These are phyloP conservation scores for Allobates femoralis DNA, from an alignment of 2,797 vertebrate species.

Conservation along the genomic window DNA sequence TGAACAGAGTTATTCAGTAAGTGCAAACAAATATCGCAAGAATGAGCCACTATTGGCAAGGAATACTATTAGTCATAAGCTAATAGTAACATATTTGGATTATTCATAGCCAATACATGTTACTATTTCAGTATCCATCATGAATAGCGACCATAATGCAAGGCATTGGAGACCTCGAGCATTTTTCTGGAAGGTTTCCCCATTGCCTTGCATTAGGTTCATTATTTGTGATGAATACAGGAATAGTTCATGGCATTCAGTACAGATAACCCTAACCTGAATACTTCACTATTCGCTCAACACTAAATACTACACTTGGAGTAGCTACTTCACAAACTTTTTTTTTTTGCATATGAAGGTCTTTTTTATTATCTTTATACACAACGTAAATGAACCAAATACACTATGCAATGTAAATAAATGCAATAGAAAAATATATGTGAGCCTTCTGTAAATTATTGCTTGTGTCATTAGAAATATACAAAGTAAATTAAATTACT, in stretches of 20 bases:
- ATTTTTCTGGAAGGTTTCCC: no score
- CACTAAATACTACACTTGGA: neutral
- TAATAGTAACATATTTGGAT: no score
- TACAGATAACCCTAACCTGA: no score
- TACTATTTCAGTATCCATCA: no score
- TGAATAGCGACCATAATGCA: no score
- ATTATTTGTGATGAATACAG: no score
- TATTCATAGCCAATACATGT: no score
- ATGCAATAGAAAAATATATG: slow-evolving; percentile 76
- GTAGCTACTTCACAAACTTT: neutral
- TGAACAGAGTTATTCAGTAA: neutral
- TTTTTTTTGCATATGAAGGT: slow-evolving; percentile 25
- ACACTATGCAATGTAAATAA: slow-evolving; percentile 60
- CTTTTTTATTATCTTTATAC: slow-evolving; percentile 32
- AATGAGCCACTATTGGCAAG: neutral
- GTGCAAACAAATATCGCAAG: neutral
- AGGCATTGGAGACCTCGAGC: no score
- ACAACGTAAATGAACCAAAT: neutral
- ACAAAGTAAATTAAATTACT: slow-evolving; percentile 64
- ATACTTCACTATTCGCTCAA: no score
- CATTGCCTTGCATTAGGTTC: no score
- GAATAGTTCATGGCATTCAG: no score
- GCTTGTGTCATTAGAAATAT: slow-evolving; percentile 73
- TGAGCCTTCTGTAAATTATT: slow-evolving; percentile 73
- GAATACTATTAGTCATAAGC: no score